Conservation (phyloP, 2,888 invertebrate species). For the Timema podura region DNA sequence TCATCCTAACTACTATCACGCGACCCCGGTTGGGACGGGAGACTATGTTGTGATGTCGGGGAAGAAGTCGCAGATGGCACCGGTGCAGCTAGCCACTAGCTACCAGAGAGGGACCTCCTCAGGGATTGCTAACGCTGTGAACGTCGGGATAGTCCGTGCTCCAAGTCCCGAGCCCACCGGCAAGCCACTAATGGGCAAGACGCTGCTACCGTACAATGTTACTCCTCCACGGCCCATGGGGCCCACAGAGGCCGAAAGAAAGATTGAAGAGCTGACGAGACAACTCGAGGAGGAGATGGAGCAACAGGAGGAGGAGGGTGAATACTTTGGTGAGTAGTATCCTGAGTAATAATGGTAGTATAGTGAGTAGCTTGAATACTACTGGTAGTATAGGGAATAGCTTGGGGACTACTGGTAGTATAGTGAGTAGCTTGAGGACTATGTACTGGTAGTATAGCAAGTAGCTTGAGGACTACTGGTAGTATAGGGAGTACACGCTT, state of each 20-base stretch:
- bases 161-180: slow-evolving; percentile 39
- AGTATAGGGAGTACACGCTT: too few species aligned
- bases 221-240: slow-evolving; percentile 84
- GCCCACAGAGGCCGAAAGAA: slow-evolving; percentile 88
- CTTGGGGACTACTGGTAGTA: too few species aligned
- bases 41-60: slow-evolving; percentile 32
- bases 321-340: slow-evolving; percentile 82
- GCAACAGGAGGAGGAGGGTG: slow-evolving; percentile 89
- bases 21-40: slow-evolving; percentile 23
- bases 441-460: too few species aligned
- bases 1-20: slow-evolving; percentile 23
- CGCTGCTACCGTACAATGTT: slow-evolving; percentile 79
- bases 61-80: slow-evolving; percentile 21
- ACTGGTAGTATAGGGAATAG: too few species aligned
- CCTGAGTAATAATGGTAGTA: too few species aligned
- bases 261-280: slow-evolving; percentile 87
- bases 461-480: too few species aligned
- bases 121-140: slow-evolving; percentile 33
- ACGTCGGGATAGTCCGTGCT: slow-evolving; percentile 38
- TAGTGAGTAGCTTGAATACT: too few species aligned
- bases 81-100: slow-evolving; percentile 35
- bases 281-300: slow-evolving; percentile 96
- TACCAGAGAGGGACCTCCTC: slow-evolving; percentile 34
- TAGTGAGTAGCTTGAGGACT: too few species aligned
- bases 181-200: slow-evolving; percentile 51